A percentile compares a stretch with the other conserved stretches of the same genome.
phyloP scores from a whole-genome alignment of 2,888 invertebrate genomes.

The Hypolimnas misippus region DNA sequence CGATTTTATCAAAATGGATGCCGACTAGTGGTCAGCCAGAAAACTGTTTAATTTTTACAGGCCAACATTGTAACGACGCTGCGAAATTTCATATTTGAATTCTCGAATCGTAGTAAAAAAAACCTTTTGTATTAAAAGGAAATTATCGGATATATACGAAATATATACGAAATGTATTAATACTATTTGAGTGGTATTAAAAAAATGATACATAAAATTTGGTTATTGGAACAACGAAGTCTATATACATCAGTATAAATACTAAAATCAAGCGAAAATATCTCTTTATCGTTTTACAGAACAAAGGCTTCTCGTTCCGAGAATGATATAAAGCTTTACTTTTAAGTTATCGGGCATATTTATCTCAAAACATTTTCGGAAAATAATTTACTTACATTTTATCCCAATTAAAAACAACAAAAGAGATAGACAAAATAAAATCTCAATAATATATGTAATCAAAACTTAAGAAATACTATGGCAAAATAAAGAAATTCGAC shows the following conservation, averaged over 20 bases:
- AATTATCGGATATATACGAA: neutral
- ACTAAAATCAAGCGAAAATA: neutral
- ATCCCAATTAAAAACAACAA: too few species aligned
- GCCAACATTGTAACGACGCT: conserved; percentile 19
- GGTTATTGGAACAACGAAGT: neutral
- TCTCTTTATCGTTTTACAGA: too few species aligned
- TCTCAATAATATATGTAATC: too few species aligned
- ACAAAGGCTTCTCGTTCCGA: conserved; percentile 1
- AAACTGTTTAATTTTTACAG: conserved; percentile 29
- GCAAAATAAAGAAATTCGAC: too few species aligned
- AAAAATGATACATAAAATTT: neutral
- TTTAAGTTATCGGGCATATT: too few species aligned
- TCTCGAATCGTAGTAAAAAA: neutral
- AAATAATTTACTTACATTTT: too few species aligned
- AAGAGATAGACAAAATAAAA: too few species aligned
- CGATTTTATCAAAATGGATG: conserved; percentile 41
- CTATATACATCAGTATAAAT: neutral
- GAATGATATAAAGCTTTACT: neutral
- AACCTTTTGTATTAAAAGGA: neutral
- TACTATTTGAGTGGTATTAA: neutral
- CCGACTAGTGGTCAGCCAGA: conserved; percentile 34
- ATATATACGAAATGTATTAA: neutral
- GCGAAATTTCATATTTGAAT: neutral
- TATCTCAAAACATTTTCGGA: neutral
- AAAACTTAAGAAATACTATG: too few species aligned